Evolutionary conservation across 1,140 invertebrate genomes (phyloP).

Genomic region (Lamellibrachia luymesi): DNA sequence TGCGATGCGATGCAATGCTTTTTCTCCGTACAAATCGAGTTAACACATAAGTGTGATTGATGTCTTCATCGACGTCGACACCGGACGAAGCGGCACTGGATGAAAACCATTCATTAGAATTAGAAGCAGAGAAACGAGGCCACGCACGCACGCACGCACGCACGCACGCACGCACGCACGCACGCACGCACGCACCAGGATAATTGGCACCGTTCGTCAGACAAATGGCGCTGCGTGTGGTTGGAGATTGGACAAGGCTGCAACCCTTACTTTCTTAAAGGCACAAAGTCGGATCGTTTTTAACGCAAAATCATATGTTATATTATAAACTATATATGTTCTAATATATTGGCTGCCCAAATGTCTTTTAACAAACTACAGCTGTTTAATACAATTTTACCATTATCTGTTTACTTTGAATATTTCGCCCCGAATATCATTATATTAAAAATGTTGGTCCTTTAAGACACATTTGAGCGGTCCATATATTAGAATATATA

Average conservation of each 20-base stretch:
- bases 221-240: background rate
- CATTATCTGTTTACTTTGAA: background rate
- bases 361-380: background rate
- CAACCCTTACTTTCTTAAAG: background rate
- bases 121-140: background rate
- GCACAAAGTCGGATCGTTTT: background rate
- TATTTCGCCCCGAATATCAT: background rate
- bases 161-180: background rate
- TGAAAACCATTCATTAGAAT: background rate
- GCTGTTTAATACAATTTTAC: no score
- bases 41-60: background rate
- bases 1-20: background rate
- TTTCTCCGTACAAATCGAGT: background rate
- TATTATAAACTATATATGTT: background rate
- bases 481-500: no score
- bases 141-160: background rate
- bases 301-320: background rate
- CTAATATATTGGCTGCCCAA: background rate
- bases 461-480: no score
- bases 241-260: background rate
- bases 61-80: background rate
- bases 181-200: no score
- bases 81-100: background rate
- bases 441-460: no score
- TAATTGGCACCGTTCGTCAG: background rate